A percentile compares a stretch with the other conserved stretches of the same genome.
Evolutionary conservation across 2,888 invertebrate species (phyloP).

Genomic region (Drosophila prolongata): DNA sequence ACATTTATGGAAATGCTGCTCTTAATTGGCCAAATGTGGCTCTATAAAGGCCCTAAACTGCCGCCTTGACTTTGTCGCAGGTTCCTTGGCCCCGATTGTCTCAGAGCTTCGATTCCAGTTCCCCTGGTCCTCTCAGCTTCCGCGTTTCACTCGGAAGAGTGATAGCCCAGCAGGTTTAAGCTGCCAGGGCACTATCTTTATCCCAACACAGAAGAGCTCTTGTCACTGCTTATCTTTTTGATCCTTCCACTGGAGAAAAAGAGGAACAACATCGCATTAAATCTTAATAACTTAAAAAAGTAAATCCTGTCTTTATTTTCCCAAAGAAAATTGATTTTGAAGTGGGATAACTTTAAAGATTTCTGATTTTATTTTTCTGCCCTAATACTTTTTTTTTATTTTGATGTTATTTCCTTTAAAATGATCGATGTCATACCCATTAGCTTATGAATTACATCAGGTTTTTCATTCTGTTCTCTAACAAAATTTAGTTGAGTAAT

Average conservation of each 20-base stretch:
- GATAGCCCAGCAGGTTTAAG: conserved; percentile 40
- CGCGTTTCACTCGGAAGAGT: conserved; percentile 66
- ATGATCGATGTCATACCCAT: too few relatives aligned
- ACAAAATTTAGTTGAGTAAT: too few relatives aligned
- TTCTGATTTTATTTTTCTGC: too few relatives aligned
- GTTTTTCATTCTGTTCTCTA: too few relatives aligned
- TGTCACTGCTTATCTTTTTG: conserved; percentile 23
- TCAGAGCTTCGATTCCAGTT: conserved; percentile 24
- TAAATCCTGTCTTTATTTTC: background rate
- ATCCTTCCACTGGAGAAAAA: conserved; percentile 8
- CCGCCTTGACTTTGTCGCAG: conserved; percentile 46
- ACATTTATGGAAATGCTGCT: conserved; percentile 48
- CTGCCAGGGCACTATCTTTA: conserved; percentile 19
- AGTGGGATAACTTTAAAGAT: too few relatives aligned
- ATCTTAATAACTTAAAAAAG: background rate
- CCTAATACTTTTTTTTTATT: too few relatives aligned
- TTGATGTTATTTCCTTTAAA: too few relatives aligned
- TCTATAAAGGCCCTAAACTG: conserved; percentile 48
- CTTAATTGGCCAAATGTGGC: conserved; percentile 75
- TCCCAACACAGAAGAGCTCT: conserved; percentile 11
- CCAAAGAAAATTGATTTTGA: too few relatives aligned
- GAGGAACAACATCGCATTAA: too few relatives aligned
- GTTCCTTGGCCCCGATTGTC: conserved; percentile 8
- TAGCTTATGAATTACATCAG: too few relatives aligned
- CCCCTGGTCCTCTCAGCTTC: conserved; percentile 45